Evolutionary conservation across 2,888 invertebrate species (phyloP), one percentile per base, ranked within the genome.

Genomic region (Clivina fossor): DNA sequence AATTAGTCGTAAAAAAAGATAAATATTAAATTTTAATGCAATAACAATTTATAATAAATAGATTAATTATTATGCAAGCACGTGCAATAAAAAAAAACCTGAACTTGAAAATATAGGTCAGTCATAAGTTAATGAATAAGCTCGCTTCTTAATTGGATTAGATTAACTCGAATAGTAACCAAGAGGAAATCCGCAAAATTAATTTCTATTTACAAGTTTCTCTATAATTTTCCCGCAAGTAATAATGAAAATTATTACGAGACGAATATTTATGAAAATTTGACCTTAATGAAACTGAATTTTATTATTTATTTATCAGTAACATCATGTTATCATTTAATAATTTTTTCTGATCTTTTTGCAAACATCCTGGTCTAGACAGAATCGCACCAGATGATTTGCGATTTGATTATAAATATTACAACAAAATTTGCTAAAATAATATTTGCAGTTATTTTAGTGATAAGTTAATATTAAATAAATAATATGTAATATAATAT

Each of bases 331-430:
- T 43, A 22, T 43, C 43, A n/a, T n/a, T n/a, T n/a, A n/a, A n/a
- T 18, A 11, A 24, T 54, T 38, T n/a, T 33, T 38, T 40, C 33
- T 43, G 13, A 37, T 49, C 28, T 28, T 26, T 28, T 35, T 49
- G 8, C 37, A 57, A 48, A 46, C 37, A 46, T 53, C 35, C 50
- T 41, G 60, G 38, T 57, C 32, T 37, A 35, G 53, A 51, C 38
- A 49, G 22, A 19, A 16, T 40, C 26, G 26, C 40, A 15, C 32
- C 11, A 47, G 32, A 19, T 38, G 40, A 33, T 51, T 41, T 55
- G n/a, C n/a, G n/a, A n/a, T n/a, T n/a, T n/a, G n/a, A n/a, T n/a
- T n/a, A n/a, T n/a, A n/a, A n/a, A n/a, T n/a, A n/a, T n/a, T n/a
- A n/a, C n/a, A n/a, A n/a, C n/a, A n/a, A n/a, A n/a, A n/a, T n/a